Evolutionary conservation across 2,113 vertebrate species (phyloP).

Genomic region (Cynoglossus semilaevis): DNA sequence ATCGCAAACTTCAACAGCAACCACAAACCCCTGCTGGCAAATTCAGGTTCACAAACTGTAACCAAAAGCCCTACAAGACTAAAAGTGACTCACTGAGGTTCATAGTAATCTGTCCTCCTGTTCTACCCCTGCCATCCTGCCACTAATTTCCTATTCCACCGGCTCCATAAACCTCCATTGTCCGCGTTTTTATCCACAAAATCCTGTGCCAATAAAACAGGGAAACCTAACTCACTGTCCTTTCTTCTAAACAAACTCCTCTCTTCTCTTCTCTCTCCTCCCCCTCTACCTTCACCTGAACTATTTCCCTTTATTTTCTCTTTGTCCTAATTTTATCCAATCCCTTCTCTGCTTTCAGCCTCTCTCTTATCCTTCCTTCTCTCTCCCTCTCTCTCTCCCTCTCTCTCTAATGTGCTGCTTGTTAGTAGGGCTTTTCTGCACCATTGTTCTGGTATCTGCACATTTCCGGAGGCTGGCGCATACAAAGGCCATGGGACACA

Average conservation of each 20-base stretch:
- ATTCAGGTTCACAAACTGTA: no score
- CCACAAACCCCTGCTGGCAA: no score
- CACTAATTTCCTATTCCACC: constrained; percentile 13
- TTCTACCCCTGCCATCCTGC: constrained; percentile 28
- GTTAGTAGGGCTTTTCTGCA: constrained; percentile 47
- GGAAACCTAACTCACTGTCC: constrained; percentile 58
- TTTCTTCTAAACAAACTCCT: constrained; percentile 62
- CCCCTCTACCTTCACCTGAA: constrained; percentile 13
- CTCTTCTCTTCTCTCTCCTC: constrained; percentile 25
- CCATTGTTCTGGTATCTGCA: constrained; percentile 69
- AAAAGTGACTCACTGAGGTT: no score
- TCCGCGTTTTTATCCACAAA: constrained; percentile 46
- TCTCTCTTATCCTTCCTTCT: constrained; percentile 15
- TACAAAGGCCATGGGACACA: constrained; percentile 40
- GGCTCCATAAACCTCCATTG: constrained; percentile 13
- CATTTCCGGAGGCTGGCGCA: constrained; percentile 64
- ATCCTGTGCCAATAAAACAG: constrained; percentile 39
- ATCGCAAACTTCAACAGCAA: no score
- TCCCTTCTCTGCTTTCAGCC: constrained; percentile 12
- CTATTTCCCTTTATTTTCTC: constrained; percentile 36
- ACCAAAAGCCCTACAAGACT: no score
- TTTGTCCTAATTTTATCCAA: constrained; percentile 39
- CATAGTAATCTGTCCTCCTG: constrained; percentile 38
- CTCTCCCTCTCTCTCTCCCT: constrained; percentile 1
- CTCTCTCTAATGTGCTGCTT: constrained; percentile 28